A percentile compares a stretch with the other conserved stretches of the same genome.
phyloP scores from a whole-genome alignment of 37 sponge, comb jelly and placozoan species.

The Axinella damicornis region DNA sequence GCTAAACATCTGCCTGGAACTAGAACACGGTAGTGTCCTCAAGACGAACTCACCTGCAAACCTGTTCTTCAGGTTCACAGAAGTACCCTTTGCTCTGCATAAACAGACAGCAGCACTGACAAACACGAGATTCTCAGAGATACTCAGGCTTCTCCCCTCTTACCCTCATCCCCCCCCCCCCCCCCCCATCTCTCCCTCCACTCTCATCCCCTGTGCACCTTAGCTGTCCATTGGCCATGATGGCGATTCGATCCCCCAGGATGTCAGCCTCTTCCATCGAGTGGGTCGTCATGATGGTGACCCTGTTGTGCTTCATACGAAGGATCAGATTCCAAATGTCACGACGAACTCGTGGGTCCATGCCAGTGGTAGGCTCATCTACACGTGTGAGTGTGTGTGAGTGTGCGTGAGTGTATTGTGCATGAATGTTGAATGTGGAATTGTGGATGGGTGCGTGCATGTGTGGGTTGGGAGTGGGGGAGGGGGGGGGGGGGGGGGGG shows the following conservation, averaged over 20 bases:
- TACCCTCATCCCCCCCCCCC: too few species aligned
- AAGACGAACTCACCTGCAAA: constrained; percentile 57
- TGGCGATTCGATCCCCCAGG: constrained; percentile 82
- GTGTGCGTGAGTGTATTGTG: too few species aligned
- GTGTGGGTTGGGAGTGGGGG: too few species aligned
- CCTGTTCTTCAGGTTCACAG: constrained; percentile 83
- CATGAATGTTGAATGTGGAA: too few species aligned
- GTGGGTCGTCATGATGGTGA: constrained; percentile 88
- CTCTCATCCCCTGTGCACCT: too few species aligned
- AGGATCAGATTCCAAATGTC: constrained; percentile 90
- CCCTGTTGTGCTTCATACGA: constrained; percentile 64
- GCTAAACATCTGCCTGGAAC: too few species aligned
- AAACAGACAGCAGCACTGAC: not conserved
- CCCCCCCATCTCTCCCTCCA: not conserved
- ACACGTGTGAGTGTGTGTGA: too few species aligned
- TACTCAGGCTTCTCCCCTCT: too few species aligned
- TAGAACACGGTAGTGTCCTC: too few species aligned
- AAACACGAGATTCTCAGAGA: not conserved
- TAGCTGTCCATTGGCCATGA: constrained; percentile 78
- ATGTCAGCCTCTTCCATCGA: constrained; percentile 93
- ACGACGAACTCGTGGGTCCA: constrained; percentile 85
- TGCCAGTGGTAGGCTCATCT: constrained; percentile 75
- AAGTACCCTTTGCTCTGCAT: constrained; percentile 73
- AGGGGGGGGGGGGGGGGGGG: too few species aligned
- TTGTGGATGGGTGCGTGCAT: too few species aligned